Conservation (phyloP, 1,140 invertebrate species). For the Sitophilus oryzae region DNA sequence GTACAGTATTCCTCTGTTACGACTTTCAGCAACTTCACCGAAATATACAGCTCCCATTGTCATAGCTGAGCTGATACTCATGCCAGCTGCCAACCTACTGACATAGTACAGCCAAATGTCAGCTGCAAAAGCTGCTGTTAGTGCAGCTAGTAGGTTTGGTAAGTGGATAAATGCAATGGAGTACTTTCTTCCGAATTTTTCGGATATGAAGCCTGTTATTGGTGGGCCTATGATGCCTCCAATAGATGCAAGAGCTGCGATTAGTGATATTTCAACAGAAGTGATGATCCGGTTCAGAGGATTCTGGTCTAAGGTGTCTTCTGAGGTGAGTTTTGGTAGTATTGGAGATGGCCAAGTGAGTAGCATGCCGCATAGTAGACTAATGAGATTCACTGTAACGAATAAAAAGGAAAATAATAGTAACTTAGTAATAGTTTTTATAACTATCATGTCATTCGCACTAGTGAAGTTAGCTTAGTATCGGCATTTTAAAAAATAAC, state of each 20-base stretch:
- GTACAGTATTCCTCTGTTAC: conserved; percentile 25
- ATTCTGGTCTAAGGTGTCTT: conserved; percentile 17
- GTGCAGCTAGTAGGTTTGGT: conserved; percentile 42
- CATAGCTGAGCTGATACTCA: conserved; percentile 45
- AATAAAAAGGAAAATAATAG: conserved; percentile 4
- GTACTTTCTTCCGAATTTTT: conserved; percentile 45
- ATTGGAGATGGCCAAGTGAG: conserved; percentile 28
- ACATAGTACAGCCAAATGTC: conserved; percentile 16
- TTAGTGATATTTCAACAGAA: conserved; percentile 62
- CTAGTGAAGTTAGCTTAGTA: too few relatives aligned
- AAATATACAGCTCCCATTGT: conserved; percentile 48
- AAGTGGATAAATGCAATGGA: conserved; percentile 38
- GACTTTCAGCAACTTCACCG: conserved; percentile 44
- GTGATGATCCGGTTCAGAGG: conserved; percentile 41
- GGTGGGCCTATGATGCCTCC: conserved; percentile 55
- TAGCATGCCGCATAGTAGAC: conserved; percentile 7
- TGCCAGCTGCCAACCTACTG: conserved; percentile 12
- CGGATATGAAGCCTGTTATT: conserved; percentile 37
- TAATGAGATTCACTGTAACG: conserved; percentile 15
- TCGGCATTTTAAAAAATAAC: too few relatives aligned
- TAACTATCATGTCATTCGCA: too few relatives aligned
- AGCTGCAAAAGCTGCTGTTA: conserved; percentile 44
- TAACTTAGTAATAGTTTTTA: not conserved
- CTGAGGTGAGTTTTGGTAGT: conserved; percentile 14
- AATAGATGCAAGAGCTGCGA: conserved; percentile 69